These are phyloP conservation scores for Xylota sylvarum DNA, from an alignment of 2,888 invertebrate species.

Conservation along the genomic window DNA sequence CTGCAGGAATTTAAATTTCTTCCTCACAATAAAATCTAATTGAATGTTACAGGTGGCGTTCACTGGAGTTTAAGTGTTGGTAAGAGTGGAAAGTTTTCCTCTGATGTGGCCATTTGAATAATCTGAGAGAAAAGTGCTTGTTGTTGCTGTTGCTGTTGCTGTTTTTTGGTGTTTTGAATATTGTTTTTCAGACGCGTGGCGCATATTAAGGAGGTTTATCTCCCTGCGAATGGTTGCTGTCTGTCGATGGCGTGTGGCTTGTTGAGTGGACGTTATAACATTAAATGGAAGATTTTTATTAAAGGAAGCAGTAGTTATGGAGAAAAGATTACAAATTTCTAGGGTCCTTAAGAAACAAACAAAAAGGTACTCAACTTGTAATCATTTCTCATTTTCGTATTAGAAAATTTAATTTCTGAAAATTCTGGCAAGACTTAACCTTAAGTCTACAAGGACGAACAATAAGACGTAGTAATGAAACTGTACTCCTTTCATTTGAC, in stretches of 20 bases:
- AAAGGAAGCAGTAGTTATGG: background rate
- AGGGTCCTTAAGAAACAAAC: no score
- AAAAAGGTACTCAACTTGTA: no score
- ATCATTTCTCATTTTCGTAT: no score
- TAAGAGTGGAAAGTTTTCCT: constrained; percentile 57
- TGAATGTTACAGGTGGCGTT: constrained; percentile 75
- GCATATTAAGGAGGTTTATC: constrained; percentile 51
- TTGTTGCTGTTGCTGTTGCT: constrained; percentile 27
- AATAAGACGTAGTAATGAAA: no score
- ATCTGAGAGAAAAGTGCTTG: constrained; percentile 40
- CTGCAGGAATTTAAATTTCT: constrained; percentile 70
- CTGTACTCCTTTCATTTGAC: no score
- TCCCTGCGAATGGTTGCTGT: constrained; percentile 12
- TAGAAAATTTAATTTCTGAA: no score
- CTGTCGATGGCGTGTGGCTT: constrained; percentile 32
- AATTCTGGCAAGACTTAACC: no score
- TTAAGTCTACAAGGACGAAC: no score
- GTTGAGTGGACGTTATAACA: constrained; percentile 9
- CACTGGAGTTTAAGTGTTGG: constrained; percentile 53
- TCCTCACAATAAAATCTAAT: constrained; percentile 69
- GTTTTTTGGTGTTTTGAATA: constrained; percentile 40
- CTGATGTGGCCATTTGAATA: constrained; percentile 61
- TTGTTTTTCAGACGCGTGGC: constrained; percentile 49
- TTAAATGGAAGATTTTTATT: background rate
- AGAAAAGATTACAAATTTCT: background rate